Evolutionary conservation across 2,797 vertebrate species (phyloP).

Genomic region (Pachyuromys duprasi): DNA sequence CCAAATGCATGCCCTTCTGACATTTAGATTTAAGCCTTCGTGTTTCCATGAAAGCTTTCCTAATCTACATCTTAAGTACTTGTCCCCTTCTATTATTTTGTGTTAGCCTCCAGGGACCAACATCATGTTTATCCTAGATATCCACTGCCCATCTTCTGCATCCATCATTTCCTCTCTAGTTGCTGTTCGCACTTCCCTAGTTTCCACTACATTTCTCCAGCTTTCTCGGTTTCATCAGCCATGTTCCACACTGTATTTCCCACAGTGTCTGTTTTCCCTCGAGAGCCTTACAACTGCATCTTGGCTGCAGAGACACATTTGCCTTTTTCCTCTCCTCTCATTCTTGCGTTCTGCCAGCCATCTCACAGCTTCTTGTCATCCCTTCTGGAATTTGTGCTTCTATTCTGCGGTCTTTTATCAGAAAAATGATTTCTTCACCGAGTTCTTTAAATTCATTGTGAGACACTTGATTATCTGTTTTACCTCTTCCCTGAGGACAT

Average conservation of each 20-base stretch:
- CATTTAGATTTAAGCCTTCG: neutral
- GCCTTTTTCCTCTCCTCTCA: neutral
- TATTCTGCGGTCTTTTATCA: neutral
- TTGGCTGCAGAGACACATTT: conserved; percentile 51
- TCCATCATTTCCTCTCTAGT: neutral
- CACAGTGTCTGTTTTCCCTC: neutral
- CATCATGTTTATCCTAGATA: neutral
- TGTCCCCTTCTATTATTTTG: neutral
- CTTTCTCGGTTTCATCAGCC: neutral
- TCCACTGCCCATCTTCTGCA: neutral
- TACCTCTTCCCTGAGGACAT: conserved; percentile 28
- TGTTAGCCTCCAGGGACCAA: neutral
- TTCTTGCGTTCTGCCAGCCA: conserved; percentile 32
- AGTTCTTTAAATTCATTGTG: conserved; percentile 26
- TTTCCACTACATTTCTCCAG: neutral
- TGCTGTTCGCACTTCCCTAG: neutral
- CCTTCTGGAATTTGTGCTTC: conserved; percentile 31
- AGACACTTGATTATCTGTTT: conserved; percentile 31
- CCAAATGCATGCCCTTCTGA: neutral
- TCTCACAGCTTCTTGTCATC: conserved; percentile 32
- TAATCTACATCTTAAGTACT: conserved; percentile 43
- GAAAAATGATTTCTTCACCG: conserved; percentile 41
- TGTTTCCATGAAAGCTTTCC: neutral
- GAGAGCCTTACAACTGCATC: conserved; percentile 7
- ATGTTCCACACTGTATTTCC: neutral